Evolutionary conservation across 2,797 vertebrate genomes (phyloP), one percentile per base, ranked within the genome.

Genomic region (Gallinago stenura): DNA sequence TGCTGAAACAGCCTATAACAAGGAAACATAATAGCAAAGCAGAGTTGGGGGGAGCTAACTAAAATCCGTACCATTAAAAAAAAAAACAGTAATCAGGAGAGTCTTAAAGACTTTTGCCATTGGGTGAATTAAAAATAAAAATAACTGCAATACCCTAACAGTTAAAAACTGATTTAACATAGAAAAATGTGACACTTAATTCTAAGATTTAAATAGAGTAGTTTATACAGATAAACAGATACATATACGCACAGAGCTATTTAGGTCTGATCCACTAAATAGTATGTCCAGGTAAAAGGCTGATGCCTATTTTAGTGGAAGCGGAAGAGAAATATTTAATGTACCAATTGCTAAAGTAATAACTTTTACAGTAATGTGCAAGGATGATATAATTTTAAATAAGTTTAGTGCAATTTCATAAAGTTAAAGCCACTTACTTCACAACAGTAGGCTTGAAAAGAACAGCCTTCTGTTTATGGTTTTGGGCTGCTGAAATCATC

Each of bases 1-100:
- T 97, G 93, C 93, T 95, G 83, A 77, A 93, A 88, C 2, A 78
- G 78, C 71, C 83, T 75, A 7, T 14, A 78, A 80, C 26, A 61
- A 78, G 73, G 70, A 66, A 54, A 72, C 37, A 25, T 11, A 51
- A 73, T 2, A 72, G 89, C 46, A 83, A 65, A 85, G 48, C n/a
- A 56, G 21, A 39, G 41, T 1, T 69, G 35, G 26, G 53, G 71
- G 53, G 30, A 64, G 17, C 22, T 70, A 50, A 79, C 12, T 5
- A 28, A 83, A 91, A 87, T 13, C 72, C 69, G 19, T 0, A 43
- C 35, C 1, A 1, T 82, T 73, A 82, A 87, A 87, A 28, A 21
- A 21, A 87, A 28, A 20, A 91, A 69, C 0, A 9, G n/a, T 39
- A 51, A 89, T 24, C 46, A 80, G 89, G 75, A 77, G 68, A 81